Percentiles rank a stretch among this genome's conserved stretches.
These are phyloP conservation scores for Perdita meconis DNA, from an alignment of 2,888 invertebrate genomes.

Conservation along the genomic window DNA sequence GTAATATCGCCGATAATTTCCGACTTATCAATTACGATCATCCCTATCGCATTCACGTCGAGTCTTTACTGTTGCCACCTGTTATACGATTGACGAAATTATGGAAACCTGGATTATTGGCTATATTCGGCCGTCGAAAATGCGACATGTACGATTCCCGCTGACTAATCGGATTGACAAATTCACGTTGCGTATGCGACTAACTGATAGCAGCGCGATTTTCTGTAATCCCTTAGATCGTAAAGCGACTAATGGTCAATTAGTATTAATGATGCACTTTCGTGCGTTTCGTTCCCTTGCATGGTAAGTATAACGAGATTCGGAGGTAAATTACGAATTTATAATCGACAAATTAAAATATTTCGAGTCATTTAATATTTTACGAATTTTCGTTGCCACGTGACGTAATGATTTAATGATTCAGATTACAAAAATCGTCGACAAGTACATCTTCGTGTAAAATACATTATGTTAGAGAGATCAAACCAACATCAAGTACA, in stretches of 20 bases:
- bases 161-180: constrained; percentile 38
- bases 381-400: no score
- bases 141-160: constrained; percentile 40
- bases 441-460: no score
- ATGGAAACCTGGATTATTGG: constrained; percentile 51
- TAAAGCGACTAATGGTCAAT: constrained; percentile 31
- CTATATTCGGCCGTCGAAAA: constrained; percentile 38
- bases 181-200: constrained; percentile 37
- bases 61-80: constrained; percentile 43
- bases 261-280: constrained; percentile 29
- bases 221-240: constrained; percentile 39
- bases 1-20: background rate
- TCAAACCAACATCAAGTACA: no score
- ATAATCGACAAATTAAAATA: no score
- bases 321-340: background rate
- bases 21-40: background rate
- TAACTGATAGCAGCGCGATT: constrained; percentile 41
- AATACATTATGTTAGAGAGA: no score
- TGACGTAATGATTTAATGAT: no score
- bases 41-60: background rate
- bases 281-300: constrained; percentile 25
- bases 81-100: constrained; percentile 59
- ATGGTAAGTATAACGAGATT: background rate
- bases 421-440: no score
- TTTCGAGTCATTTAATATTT: no score